Conservation (phyloP, 2,113 vertebrate species). For the Phaetusa simplex region DNA sequence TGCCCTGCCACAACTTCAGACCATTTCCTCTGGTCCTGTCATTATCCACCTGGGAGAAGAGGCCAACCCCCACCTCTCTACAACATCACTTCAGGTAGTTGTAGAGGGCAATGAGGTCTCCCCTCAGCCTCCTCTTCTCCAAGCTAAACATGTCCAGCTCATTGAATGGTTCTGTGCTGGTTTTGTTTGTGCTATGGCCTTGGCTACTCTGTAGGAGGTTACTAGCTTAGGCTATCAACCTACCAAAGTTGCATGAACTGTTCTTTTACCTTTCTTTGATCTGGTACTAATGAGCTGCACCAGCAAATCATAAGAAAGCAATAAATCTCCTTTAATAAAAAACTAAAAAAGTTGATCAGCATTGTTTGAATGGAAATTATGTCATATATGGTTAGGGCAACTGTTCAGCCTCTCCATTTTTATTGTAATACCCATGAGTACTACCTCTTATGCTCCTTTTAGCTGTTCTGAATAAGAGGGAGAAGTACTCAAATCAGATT, state of each 20-base stretch:
- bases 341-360: neutral
- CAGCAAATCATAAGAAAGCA: neutral
- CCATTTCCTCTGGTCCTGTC: no score
- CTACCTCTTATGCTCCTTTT: neutral
- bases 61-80: no score
- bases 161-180: neutral
- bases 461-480: neutral
- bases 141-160: no score
- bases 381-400: neutral
- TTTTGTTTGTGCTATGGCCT: neutral
- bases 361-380: neutral
- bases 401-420: neutral
- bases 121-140: no score
- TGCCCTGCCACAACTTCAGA: no score
- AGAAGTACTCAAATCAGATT: neutral
- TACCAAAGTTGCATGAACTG: neutral
- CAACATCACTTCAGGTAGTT: no score
- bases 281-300: neutral
- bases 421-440: neutral
- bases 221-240: neutral
- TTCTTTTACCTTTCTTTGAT: neutral
- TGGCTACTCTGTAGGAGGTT: neutral
- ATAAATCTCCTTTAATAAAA: neutral
- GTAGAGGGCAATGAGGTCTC: no score
- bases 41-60: no score